Conservation (phyloP, 1,140 invertebrate genomes). For the silkworm (Bombyx mori) region ASM3026992v2 NC_085125.1:7734001-7734500, state of each 20-base stretch:
- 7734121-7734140: no score
- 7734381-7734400: constrained; percentile 67
- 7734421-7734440: constrained; percentile 43
- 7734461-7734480: constrained; percentile 10
- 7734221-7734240: no score
- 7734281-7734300: constrained; percentile 84
- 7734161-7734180: no score
- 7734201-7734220: no score
- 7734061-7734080: no score
- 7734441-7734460: constrained; percentile 51
- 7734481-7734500: constrained; percentile 39
- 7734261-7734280: constrained; percentile 49
- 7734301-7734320: constrained; percentile 82
- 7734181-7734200: no score
- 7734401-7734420: constrained; percentile 29
- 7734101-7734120: no score
- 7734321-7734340: constrained; percentile 76
- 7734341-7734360: constrained; percentile 80
- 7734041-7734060: no score
- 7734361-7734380: constrained; percentile 83
- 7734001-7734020: background rate
- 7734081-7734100: no score
- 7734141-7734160: no score
- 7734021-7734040: no score
- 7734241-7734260: background rate